Conservation (phyloP, 2,113 vertebrate genomes). For the Dicentrarchus labrax region DNA sequence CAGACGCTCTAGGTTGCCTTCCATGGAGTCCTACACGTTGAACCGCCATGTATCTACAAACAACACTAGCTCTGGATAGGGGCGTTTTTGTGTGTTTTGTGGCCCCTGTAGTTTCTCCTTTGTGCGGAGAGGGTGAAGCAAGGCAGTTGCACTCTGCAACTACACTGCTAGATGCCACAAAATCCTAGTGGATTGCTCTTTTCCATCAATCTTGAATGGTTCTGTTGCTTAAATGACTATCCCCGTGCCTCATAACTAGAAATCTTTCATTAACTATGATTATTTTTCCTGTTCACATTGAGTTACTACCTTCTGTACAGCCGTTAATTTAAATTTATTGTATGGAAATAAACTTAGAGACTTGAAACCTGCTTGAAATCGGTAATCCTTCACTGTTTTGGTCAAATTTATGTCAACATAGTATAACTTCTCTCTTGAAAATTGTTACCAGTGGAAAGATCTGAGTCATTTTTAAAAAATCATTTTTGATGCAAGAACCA, state of each 20-base stretch:
- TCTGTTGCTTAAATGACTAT: background rate
- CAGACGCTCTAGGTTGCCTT: too few species aligned
- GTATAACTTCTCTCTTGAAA: too few species aligned
- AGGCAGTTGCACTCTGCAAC: too few species aligned
- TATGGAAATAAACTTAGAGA: background rate
- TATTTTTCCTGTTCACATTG: background rate
- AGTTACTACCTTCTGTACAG: background rate
- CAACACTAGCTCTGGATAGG: too few species aligned
- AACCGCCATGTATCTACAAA: too few species aligned
- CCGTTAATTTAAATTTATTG: background rate
- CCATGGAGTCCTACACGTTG: too few species aligned
- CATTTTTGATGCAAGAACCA: background rate
- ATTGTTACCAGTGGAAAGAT: too few species aligned
- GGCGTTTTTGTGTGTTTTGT: too few species aligned
- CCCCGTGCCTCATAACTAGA: background rate
- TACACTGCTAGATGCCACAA: too few species aligned
- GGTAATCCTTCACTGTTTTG: background rate
- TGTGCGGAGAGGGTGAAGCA: too few species aligned
- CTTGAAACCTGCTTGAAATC: background rate
- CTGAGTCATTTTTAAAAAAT: too few species aligned
- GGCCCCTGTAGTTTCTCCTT: too few species aligned
- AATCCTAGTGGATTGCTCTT: background rate
- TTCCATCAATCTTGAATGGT: background rate
- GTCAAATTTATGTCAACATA: background rate
- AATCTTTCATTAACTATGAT: background rate